Conservation (phyloP, 2,888 invertebrate genomes). For the Epinotia demarniana region DNA sequence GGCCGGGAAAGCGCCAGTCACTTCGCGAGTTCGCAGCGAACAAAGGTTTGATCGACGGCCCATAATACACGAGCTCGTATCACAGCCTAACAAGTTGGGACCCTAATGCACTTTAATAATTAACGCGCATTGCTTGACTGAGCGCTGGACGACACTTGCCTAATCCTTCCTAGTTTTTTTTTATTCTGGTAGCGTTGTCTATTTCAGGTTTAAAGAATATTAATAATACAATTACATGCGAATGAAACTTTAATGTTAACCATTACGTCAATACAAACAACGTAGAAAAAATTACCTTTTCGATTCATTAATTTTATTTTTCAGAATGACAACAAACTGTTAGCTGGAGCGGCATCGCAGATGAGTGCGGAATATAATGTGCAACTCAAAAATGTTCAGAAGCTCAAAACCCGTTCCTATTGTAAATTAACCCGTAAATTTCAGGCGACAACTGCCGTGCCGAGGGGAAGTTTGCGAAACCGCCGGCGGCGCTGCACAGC, state of each 20-base stretch:
- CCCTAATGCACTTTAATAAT: slow-evolving; percentile 82
- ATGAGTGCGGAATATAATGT: slow-evolving; percentile 64
- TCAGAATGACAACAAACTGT: neutral
- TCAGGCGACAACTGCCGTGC: slow-evolving; percentile 80
- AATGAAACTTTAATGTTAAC: neutral
- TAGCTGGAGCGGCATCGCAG: slow-evolving; percentile 48
- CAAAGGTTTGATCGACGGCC: slow-evolving; percentile 71
- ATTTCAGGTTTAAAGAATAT: neutral
- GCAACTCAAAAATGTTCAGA: slow-evolving; percentile 74
- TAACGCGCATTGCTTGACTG: slow-evolving; percentile 60
- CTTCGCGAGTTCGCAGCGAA: slow-evolving; percentile 69
- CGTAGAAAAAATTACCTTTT: neutral
- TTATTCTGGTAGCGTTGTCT: neutral
- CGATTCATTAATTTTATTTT: neutral
- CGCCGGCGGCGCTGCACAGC: slow-evolving; percentile 72
- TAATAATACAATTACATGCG: too few relatives aligned
- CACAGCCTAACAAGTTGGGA: slow-evolving; percentile 70
- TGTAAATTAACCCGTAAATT: slow-evolving; percentile 84
- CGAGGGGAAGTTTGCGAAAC: slow-evolving; percentile 76
- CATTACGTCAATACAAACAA: neutral
- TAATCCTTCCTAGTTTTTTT: slow-evolving; percentile 36
- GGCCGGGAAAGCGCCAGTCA: slow-evolving; percentile 78
- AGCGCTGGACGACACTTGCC: slow-evolving; percentile 44
- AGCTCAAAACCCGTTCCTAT: slow-evolving; percentile 74
- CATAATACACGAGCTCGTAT: slow-evolving; percentile 71